phyloP scores from a whole-genome alignment of 2,113 vertebrate species.

The Uria lomvia region DNA sequence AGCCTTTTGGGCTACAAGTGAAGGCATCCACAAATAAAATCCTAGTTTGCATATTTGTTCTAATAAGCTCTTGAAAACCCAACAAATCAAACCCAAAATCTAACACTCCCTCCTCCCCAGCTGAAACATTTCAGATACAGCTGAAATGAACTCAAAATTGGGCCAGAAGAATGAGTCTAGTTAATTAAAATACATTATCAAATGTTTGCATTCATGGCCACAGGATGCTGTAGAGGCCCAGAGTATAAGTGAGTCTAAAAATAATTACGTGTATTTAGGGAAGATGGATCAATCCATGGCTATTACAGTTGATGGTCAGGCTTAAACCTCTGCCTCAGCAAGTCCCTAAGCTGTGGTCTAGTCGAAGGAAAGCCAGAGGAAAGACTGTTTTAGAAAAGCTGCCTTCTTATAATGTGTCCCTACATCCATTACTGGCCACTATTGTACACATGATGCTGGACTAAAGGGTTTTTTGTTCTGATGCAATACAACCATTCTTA shows the following conservation, averaged over 20 bases:
- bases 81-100: neutral
- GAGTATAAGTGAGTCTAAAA: neutral
- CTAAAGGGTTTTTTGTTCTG: neutral
- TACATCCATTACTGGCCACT: neutral
- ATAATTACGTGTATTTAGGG: neutral
- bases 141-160: neutral
- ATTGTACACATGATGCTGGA: neutral
- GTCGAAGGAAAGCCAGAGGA: neutral
- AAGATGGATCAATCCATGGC: neutral
- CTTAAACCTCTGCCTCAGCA: neutral
- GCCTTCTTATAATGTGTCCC: neutral
- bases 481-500: neutral
- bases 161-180: neutral
- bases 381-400: neutral
- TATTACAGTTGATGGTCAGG: neutral
- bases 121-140: neutral
- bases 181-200: neutral
- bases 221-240: neutral
- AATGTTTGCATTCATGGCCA: neutral
- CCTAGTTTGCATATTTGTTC: neutral
- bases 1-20: neutral
- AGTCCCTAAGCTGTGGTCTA: neutral
- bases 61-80: neutral
- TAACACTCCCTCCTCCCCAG: neutral
- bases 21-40: neutral